These are phyloP conservation scores for Dysdera silvatica DNA, from an alignment of 1,140 invertebrate genomes.

Conservation along the genomic window DNA sequence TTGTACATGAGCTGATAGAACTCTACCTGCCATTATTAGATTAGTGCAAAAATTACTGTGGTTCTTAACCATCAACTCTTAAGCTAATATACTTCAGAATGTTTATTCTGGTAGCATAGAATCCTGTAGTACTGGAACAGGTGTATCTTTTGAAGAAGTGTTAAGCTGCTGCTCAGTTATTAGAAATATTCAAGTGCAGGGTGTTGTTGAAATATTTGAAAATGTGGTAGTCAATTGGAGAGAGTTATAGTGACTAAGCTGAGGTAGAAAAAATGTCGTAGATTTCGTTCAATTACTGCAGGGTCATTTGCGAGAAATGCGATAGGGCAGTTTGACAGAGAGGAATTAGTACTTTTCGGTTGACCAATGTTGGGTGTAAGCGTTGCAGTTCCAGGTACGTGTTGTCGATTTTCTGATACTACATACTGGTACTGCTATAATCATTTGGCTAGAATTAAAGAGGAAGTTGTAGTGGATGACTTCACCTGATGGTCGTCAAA, in stretches of 20 bases:
- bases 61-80: background rate
- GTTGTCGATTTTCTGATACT: background rate
- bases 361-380: background rate
- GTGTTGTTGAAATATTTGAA: background rate
- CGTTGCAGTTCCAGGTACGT: background rate
- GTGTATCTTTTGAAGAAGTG: background rate
- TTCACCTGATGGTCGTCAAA: no score
- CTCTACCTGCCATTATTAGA: no score
- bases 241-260: background rate
- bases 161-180: background rate
- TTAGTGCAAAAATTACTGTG: background rate
- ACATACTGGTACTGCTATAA: background rate
- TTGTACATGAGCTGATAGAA: no score
- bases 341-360: background rate
- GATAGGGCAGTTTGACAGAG: background rate
- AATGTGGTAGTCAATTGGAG: background rate
- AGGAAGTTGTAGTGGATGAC: background rate
- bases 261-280: background rate
- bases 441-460: background rate
- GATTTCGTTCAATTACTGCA: background rate
- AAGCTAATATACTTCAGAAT: background rate
- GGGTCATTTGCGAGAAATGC: background rate
- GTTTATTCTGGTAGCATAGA: background rate
- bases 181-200: background rate
- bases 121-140: background rate